A percentile compares a stretch with the other conserved stretches of the same genome.
Evolutionary conservation across 2,797 vertebrate genomes (phyloP).

Genomic region (Bufotes viridis): DNA sequence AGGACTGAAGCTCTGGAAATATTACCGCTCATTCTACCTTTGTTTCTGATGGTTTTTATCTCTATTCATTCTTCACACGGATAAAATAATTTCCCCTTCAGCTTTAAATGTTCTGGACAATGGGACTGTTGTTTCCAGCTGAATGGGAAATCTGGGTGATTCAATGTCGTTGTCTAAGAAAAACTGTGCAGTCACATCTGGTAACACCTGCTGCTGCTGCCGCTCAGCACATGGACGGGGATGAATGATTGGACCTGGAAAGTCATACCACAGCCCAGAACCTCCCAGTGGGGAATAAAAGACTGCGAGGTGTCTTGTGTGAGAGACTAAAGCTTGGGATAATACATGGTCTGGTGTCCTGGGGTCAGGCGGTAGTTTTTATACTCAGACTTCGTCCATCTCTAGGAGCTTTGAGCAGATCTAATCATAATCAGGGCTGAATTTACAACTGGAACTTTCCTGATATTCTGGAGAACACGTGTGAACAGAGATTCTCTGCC

Average conservation of each 20-base stretch:
- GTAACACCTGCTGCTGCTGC: constrained; percentile 20
- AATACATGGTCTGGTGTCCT: neutral
- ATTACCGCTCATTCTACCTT: neutral
- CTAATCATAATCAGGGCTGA: neutral
- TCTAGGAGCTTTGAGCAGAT: neutral
- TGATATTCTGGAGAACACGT: neutral
- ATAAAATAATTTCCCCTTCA: neutral
- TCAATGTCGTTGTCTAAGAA: neutral
- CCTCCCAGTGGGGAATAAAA: neutral
- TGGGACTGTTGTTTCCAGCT: constrained; percentile 29
- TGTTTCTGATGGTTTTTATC: neutral
- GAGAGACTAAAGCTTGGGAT: neutral
- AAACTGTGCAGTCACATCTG: neutral
- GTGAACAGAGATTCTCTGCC: neutral
- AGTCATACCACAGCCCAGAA: neutral
- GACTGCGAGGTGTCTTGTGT: neutral
- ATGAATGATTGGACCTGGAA: neutral
- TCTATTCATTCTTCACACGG: neutral
- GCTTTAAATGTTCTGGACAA: neutral
- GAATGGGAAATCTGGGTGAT: constrained; percentile 1
- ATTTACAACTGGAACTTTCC: neutral
- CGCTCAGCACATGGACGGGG: constrained; percentile 6
- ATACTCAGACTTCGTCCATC: neutral
- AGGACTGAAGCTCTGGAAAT: neutral
- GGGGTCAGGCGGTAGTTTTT: neutral